Base-by-base conservation (phyloP, 2,888 invertebrate species). In the Andrena minutula region DNA sequence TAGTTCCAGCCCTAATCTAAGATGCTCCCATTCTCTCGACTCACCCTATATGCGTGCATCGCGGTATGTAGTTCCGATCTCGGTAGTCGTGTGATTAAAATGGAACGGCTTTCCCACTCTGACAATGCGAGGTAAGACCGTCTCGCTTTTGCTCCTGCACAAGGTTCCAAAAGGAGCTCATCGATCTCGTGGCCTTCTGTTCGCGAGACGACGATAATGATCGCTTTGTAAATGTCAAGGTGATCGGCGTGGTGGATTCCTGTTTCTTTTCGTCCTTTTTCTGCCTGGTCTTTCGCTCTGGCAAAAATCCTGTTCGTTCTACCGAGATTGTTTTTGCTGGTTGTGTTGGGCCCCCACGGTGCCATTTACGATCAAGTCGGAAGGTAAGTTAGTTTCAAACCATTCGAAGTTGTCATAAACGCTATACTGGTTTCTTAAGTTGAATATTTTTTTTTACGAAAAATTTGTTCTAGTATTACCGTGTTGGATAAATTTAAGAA, bases 181-280 rank as follows among this genome's bases (percentile, higher is more conserved):
- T 12, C 47, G 47, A 64, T 74, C 58, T 47, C n/a, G 30, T 16
- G 10, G 56, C 47, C 47, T 74, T 68, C 20, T 12, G 2, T 35
- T 0, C 32, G 23, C 6, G 49, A 56, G 26, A 47, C 10, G n/a
- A 23, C 2, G 41, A 16, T 41, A 16, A 26, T 7, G 35, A 49
- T 58, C 49, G 20, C n/a, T 16, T 23, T 64, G 51, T 26, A 66
- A 71, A 77, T 71, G 60, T 77, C 70, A 77, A 70, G 64, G 49
- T 75, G 68, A 75, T n/a, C 32, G 12, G 1, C 41, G n/a, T 16
- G 56, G 10, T 12, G 53, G 20, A 41, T 41, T 41, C 16, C 41
- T 16, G 41, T 41, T 41, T 41, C 26, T 41, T 41, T 53, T 6
- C 56, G 23, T 26, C 10, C 56, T 26, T 23, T 56, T 56, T 23